Conservation (phyloP, 2,113 vertebrate species). For the Eudorcas thomsonii region DNA sequence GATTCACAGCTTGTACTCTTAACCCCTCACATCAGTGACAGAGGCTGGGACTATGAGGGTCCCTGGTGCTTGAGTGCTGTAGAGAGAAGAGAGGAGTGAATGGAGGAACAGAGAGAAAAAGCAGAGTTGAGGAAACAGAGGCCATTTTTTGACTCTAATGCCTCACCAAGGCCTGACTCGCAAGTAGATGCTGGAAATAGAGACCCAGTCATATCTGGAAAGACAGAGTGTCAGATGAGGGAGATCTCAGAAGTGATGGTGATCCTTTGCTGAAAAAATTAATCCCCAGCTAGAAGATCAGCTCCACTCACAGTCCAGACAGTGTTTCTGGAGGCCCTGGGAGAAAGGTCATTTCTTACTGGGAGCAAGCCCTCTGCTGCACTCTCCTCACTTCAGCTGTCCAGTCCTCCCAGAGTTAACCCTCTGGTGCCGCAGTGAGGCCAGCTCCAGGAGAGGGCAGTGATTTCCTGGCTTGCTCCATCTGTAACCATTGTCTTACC, state of each 20-base stretch:
- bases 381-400: too few relatives aligned
- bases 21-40: background rate
- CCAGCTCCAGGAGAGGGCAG: slow-evolving; percentile 66
- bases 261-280: background rate
- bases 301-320: background rate
- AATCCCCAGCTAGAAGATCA: background rate
- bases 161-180: background rate
- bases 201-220: background rate
- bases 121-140: background rate
- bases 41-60: background rate
- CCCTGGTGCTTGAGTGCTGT: background rate
- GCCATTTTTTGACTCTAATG: background rate
- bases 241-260: background rate
- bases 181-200: background rate
- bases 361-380: background rate
- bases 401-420: background rate
- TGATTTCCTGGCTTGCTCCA: slow-evolving; percentile 78
- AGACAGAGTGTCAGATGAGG: background rate
- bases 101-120: background rate
- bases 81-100: background rate
- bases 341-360: background rate
- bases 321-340: background rate
- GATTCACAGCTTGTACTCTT: background rate
- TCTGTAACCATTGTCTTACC: slow-evolving; percentile 82
- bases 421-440: background rate